These are phyloP conservation scores for Diphyllodes magnificus DNA, from an alignment of 2,113 vertebrate genomes.

Conservation along the genomic window DNA sequence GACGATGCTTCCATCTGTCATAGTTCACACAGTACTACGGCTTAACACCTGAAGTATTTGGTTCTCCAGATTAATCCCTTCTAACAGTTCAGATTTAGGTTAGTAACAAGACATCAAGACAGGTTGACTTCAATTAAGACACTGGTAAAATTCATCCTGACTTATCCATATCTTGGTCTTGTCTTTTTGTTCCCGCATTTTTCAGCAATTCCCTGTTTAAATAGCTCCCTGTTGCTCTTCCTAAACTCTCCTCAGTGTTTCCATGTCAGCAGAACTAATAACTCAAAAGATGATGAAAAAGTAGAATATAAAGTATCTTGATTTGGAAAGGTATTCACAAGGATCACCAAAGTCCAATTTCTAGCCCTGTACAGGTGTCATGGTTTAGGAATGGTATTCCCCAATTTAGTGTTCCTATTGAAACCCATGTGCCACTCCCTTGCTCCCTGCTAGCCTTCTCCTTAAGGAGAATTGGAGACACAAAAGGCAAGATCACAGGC, in stretches of 20 bases:
- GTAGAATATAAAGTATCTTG: not conserved
- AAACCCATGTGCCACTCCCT: rapidly evolving
- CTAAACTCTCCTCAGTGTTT: not conserved
- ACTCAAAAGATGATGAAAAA: not conserved
- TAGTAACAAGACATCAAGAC: not conserved
- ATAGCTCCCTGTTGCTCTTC: not conserved
- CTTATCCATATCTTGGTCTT: not conserved
- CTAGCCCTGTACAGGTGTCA: not conserved
- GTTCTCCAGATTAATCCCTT: not conserved
- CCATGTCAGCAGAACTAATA: not conserved
- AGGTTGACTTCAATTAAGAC: not conserved
- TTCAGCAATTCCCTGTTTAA: not conserved
- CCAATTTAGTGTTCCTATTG: not conserved
- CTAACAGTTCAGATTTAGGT: not conserved
- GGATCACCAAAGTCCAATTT: not conserved
- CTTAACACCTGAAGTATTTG: not conserved
- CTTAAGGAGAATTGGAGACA: not conserved
- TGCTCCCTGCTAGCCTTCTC: rapidly evolving
- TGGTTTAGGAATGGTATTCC: not conserved
- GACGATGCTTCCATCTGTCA: not conserved
- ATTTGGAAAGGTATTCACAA: not conserved
- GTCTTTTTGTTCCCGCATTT: not conserved
- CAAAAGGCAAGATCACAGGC: not conserved
- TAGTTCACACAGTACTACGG: not conserved
- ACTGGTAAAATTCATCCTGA: not conserved